Evolutionary conservation across 2,888 invertebrate species (phyloP), one percentile per base, ranked within the genome.

Genomic region (Sarcophaga rosellei): DNA sequence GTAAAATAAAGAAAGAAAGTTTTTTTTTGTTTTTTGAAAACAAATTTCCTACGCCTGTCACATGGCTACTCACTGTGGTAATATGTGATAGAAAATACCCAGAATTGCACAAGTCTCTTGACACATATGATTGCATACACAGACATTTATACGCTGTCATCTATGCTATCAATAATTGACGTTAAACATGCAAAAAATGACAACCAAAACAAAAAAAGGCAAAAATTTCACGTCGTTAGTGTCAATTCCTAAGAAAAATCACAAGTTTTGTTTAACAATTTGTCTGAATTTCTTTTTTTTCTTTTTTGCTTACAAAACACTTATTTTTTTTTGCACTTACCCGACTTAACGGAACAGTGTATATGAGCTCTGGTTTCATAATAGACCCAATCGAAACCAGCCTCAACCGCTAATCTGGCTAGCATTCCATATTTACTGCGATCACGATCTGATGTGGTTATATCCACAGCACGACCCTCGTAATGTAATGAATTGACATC

Each of bases 331-430:
- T 8, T 70, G 57, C 65, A 92, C 94, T 94, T 95, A 99, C 99
- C 99, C 95, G 99, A 98, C 94, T 98, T 98, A 88, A 99, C 99
- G 85, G 98, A 98, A 94, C 98, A 98, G 94, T 99, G 99, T 91
- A 99, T 98, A 93, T 99, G 98, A 20, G 97, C 96, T 89, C 98
- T 95, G 92, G 97, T 97, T 94, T 98, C 98, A 93, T 98, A 99
- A 94, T 97, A 98, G 87, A 99, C 99, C 98, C 98, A 99, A 94
- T 99, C 99, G 95, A 99, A 99, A 91, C 99, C 99, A 44, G 99
- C 98, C 93, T 99, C 98, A 85, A 98, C 98, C 0, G 99, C 99
- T 81, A 99, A 95, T 86, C 99, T 94, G 68, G 99, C 99, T 91
- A 99, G 94, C 98, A 99, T 98, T 89, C 99, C 99, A 94, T 98